phyloP scores from a whole-genome alignment of 2,888 invertebrate species.

The Rambutsinella grinnellia region DNA sequence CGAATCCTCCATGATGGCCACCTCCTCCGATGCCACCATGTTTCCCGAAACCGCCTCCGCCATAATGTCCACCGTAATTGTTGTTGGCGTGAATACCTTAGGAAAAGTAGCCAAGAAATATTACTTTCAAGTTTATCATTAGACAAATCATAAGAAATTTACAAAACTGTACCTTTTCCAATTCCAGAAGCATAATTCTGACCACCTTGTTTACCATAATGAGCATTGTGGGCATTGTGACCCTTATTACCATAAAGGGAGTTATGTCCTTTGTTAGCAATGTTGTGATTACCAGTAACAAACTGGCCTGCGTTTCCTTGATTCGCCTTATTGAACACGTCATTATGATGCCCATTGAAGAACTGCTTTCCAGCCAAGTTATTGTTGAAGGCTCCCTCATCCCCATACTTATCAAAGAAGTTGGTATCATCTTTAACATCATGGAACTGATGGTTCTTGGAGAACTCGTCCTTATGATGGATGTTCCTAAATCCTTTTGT shows the following conservation, averaged over 20 bases:
- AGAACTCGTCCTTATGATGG: conserved; percentile 64
- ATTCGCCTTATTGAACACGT: conserved; percentile 59
- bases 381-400: conserved; percentile 65
- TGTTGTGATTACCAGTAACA: conserved; percentile 60
- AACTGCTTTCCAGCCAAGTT: conserved; percentile 61
- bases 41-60: conserved; percentile 57
- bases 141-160: background rate
- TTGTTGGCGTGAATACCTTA: conserved; percentile 58
- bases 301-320: conserved; percentile 60
- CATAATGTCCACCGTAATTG: conserved; percentile 58
- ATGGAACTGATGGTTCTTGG: conserved; percentile 63
- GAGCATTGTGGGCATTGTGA: conserved; percentile 52
- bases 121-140: background rate
- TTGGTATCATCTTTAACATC: conserved; percentile 61
- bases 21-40: conserved; percentile 55
- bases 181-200: conserved; percentile 57
- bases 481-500: conserved; percentile 64
- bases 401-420: conserved; percentile 64
- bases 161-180: conserved; percentile 51
- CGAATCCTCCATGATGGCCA: conserved; percentile 36
- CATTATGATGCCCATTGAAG: conserved; percentile 63
- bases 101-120: too few relatives aligned
- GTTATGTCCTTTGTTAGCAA: conserved; percentile 59
- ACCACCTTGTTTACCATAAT: conserved; percentile 55
- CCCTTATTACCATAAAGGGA: conserved; percentile 59